Base-by-base conservation (phyloP, 2,888 invertebrate species). In the Theodoxus fluviatilis region DNA sequence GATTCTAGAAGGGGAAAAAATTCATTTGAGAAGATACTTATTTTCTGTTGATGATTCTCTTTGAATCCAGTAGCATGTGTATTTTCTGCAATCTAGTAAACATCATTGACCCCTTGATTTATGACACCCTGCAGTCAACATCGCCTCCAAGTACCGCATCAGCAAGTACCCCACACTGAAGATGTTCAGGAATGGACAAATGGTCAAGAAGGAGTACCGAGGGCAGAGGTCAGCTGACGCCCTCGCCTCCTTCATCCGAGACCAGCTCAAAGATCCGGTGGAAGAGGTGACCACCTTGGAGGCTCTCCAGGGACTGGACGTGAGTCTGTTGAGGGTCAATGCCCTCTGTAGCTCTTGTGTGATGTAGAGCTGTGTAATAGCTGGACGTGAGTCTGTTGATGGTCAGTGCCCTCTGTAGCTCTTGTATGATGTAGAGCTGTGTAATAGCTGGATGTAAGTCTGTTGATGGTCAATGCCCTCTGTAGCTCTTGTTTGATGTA, bases 121-220 rank as follows among this genome's bases (percentile, higher is more conserved):
- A 57, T 25, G 31, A n/a, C 22, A 1, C 31, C 47, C 75, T 75
- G 7, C 83, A 92, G 92, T 89, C 73, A 89, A 91, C 28, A 90
- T 98, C 71, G 94, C 98, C 1, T 92, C 93, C 4, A 91, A 94
- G 79, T 99, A 96, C 88, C 96, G 97, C 84, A 97, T 99, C 71
- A 94, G 93, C 71, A 99, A 99, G 89, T 99, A 99, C 89, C 99
- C 99, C 6, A 99, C 99, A 4, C 88, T 99, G 71, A 99, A 99
- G 89, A 88, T 98, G 28, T 94, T 98, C 79, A 91, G 94, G 67
- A 84, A 86, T 76, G 89, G 89, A n/a, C 83, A 87, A 73, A 75
- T 87, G 15, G 83, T 86, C 22, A 89, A 89, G 78, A 85, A 85
- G 72, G 89, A 89, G 77, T 89, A 89, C 75, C 90, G 98, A 84